phyloP scores from a whole-genome alignment of 2,797 vertebrate species.

The Rhynchonycteris naso region DNA sequence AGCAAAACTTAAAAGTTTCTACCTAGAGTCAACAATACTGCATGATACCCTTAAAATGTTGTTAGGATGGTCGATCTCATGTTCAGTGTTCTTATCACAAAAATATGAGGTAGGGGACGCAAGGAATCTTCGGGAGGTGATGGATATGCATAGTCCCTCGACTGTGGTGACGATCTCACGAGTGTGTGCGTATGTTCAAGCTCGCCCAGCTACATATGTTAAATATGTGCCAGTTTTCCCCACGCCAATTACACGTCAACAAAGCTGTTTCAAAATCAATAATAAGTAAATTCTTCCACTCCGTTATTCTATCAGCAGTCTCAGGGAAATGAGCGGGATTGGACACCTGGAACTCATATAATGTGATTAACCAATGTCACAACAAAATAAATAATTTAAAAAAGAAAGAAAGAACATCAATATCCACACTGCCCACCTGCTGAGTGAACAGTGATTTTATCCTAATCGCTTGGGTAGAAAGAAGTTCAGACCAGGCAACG shows the following conservation, averaged over 20 bases:
- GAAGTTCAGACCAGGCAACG: slow-evolving; percentile 18
- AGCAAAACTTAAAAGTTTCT: slow-evolving; percentile 14
- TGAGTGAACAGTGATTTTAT: not conserved
- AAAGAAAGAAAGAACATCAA: slow-evolving; percentile 25
- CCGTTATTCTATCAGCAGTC: not conserved
- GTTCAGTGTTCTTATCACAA: not conserved
- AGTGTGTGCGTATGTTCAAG: not conserved
- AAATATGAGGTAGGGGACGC: not conserved
- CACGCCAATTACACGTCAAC: not conserved
- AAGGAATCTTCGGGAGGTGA: not conserved
- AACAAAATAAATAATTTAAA: not conserved
- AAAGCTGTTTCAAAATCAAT: not conserved
- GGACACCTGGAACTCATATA: not conserved
- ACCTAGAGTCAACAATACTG: not conserved
- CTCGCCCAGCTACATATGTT: not conserved
- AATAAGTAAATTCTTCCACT: not conserved
- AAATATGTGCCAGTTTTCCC: not conserved
- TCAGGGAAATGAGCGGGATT: not conserved
- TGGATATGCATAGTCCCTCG: too few relatives aligned
- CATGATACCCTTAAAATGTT: not conserved
- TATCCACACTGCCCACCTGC: not conserved
- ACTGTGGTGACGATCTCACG: not conserved
- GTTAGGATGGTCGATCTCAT: not conserved
- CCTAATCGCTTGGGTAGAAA: slow-evolving; percentile 36
- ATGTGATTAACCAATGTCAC: not conserved